These are phyloP conservation scores for Steinernema khuongi DNA, from an alignment of 1,140 invertebrate genomes.

Conservation along the genomic window DNA sequence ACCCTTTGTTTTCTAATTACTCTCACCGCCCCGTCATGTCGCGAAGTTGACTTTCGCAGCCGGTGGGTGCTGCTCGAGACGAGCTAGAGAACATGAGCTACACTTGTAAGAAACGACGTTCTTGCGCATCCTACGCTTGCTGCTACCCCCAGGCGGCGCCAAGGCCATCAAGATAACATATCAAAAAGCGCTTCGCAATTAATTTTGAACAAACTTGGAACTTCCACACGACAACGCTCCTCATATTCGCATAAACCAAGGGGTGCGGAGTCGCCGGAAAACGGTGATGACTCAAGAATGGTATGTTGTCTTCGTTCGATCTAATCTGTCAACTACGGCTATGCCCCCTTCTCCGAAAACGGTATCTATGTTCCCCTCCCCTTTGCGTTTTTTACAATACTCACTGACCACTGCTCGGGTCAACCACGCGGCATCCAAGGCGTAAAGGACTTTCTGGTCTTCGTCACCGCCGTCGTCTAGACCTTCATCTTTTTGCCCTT, in stretches of 20 bases:
- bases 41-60: neutral
- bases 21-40: neutral
- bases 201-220: conserved; percentile 13
- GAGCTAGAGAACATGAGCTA: neutral
- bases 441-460: no score
- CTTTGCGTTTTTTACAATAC: no score
- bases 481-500: no score
- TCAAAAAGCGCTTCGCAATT: neutral
- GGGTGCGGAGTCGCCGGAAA: no score
- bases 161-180: conserved; percentile 11
- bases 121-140: neutral
- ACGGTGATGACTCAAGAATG: no score
- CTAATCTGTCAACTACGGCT: no score
- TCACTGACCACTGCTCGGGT: no score
- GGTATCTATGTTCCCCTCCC: no score
- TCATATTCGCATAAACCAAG: neutral
- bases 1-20: conserved; percentile 13
- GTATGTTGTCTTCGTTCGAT: no score
- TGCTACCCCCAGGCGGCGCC: neutral
- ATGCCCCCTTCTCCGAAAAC: no score
- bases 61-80: neutral
- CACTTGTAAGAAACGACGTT: neutral
- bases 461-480: no score
- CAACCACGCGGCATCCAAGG: no score
- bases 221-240: neutral